Evolutionary conservation across 2,888 invertebrate genomes (phyloP).

Genomic region (Pheosia tremula): DNA sequence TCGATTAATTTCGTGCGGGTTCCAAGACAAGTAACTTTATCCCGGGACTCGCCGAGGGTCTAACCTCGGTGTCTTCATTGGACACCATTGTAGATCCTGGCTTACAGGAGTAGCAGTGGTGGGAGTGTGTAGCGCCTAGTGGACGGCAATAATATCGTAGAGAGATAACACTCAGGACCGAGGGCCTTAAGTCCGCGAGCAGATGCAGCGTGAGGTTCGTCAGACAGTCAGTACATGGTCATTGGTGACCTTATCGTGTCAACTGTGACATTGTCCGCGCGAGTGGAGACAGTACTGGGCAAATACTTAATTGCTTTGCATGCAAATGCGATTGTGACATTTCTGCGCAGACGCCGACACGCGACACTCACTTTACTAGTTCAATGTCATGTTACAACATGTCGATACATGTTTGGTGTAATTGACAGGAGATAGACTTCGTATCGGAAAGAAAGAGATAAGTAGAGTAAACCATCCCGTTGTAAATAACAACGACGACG

Average conservation of each 20-base stretch:
- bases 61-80: too few relatives aligned
- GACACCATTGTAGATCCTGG: too few relatives aligned
- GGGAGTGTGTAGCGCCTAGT: too few relatives aligned
- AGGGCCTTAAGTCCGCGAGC: too few relatives aligned
- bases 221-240: not conserved
- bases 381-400: constrained; percentile 65
- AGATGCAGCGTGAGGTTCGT: not conserved
- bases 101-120: too few relatives aligned
- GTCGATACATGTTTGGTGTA: constrained; percentile 26
- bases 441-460: not conserved
- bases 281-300: constrained; percentile 23
- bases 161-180: too few relatives aligned
- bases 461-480: not conserved
- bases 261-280: constrained; percentile 6
- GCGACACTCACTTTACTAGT: constrained; percentile 56
- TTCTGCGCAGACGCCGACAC: constrained; percentile 20
- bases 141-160: too few relatives aligned
- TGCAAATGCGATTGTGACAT: constrained; percentile 26
- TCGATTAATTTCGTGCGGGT: too few relatives aligned
- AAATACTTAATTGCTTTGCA: constrained; percentile 37
- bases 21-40: too few relatives aligned
- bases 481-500: too few relatives aligned
- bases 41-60: too few relatives aligned
- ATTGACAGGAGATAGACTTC: constrained; percentile 9
- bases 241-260: not conserved